These are phyloP conservation scores for Trissoscelio sp. DNA, from an alignment of 2,888 invertebrate species.

Conservation along the genomic window DNA sequence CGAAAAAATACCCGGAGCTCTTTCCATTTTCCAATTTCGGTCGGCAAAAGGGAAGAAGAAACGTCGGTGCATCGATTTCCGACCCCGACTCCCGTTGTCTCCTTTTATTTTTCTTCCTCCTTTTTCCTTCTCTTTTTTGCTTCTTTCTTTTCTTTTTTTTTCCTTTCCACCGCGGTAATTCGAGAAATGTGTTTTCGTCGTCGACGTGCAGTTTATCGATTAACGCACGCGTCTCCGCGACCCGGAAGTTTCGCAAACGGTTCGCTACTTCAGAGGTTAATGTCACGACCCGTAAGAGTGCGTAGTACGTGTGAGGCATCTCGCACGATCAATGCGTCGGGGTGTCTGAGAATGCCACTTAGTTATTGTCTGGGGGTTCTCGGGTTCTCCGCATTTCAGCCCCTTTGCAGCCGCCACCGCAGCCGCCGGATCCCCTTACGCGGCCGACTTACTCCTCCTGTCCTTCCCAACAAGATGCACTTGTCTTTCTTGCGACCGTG, in stretches of 20 bases:
- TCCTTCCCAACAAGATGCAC: conserved; percentile 47
- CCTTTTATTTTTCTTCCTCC: not conserved
- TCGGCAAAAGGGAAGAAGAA: conserved; percentile 58
- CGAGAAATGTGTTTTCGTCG: conserved; percentile 65
- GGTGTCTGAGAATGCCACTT: conserved; percentile 79
- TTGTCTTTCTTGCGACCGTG: conserved; percentile 40
- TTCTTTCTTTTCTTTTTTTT: conserved; percentile 12
- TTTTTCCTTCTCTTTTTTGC: not conserved
- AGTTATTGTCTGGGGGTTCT: conserved; percentile 76
- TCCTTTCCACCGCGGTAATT: conserved; percentile 26
- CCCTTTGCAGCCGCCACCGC: conserved; percentile 53
- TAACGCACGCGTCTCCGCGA: conserved; percentile 58
- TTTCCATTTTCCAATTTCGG: conserved; percentile 68
- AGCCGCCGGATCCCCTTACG: conserved; percentile 46
- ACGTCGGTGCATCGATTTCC: conserved; percentile 61
- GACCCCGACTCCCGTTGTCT: conserved; percentile 10
- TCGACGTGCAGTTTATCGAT: conserved; percentile 76
- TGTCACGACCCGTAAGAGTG: conserved; percentile 71
- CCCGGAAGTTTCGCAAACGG: conserved; percentile 55
- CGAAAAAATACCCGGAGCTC: conserved; percentile 67
- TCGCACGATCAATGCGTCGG: conserved; percentile 74
- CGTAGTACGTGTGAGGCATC: conserved; percentile 68
- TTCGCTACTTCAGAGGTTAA: conserved; percentile 76
- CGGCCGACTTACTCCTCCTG: conserved; percentile 45
- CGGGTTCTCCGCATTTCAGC: conserved; percentile 67